phyloP scores from a whole-genome alignment of 2,113 vertebrate genomes.

The Hippocampus mohnikei region DNA sequence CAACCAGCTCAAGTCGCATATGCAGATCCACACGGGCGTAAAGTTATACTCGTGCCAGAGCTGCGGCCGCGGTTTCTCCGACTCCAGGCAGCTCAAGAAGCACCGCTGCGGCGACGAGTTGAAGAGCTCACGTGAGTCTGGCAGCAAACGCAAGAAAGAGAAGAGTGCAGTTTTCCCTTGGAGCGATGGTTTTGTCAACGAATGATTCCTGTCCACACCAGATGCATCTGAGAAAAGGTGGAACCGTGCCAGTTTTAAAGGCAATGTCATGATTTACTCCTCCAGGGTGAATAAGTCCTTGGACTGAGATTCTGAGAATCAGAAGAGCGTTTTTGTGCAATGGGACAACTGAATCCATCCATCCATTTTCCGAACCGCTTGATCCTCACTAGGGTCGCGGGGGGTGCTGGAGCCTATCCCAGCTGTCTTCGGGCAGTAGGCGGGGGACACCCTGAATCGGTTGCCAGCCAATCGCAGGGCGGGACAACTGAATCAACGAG shows the following conservation, averaged over 20 bases:
- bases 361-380: too few relatives aligned
- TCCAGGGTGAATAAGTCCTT: not conserved
- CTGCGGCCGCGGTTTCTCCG: constrained; percentile 60
- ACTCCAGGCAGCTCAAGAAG: constrained; percentile 66
- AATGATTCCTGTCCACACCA: not conserved
- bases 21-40: constrained; percentile 66
- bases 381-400: too few relatives aligned
- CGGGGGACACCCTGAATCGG: too few relatives aligned
- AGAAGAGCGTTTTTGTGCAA: too few relatives aligned
- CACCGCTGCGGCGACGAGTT: constrained; percentile 43
- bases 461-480: too few relatives aligned
- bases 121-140: not conserved
- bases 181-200: constrained; percentile 21
- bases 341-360: too few relatives aligned
- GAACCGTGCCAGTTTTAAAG: not conserved
- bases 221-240: not conserved
- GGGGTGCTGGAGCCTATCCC: too few relatives aligned
- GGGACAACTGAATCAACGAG: too few relatives aligned
- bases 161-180: constrained; percentile 12
- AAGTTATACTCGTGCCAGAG: constrained; percentile 57
- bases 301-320: not conserved
- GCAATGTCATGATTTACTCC: not conserved
- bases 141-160: constrained; percentile 12
- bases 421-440: too few relatives aligned
- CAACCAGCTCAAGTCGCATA: constrained; percentile 68